Conservation (phyloP, 2,888 invertebrate species). For the Aromia moschata region DNA sequence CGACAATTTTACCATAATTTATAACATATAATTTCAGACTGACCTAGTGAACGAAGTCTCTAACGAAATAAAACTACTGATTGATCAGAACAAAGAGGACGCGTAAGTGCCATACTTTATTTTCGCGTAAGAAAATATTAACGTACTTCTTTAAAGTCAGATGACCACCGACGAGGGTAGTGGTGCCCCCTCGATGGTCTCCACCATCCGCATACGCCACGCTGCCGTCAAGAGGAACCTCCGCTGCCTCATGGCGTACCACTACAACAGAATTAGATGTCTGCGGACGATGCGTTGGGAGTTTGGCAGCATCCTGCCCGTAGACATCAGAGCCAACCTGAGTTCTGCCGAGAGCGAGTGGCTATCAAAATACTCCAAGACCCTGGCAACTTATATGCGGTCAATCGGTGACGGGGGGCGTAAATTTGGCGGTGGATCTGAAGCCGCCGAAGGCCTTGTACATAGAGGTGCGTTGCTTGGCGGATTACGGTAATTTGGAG, state of each 20-base stretch:
- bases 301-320: slow-evolving; percentile 90
- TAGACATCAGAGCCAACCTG: slow-evolving; percentile 81
- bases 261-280: slow-evolving; percentile 82
- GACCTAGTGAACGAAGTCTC: slow-evolving; percentile 83
- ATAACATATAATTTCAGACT: slow-evolving; percentile 68
- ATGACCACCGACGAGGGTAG: slow-evolving; percentile 35
- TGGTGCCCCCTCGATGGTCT: slow-evolving; percentile 61
- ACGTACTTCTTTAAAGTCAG: slow-evolving; percentile 24
- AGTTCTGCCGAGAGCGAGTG: slow-evolving; percentile 86
- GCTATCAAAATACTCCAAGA: slow-evolving; percentile 89
- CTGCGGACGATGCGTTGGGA: slow-evolving; percentile 94
- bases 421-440: slow-evolving; percentile 87
- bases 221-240: slow-evolving; percentile 88
- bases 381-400: slow-evolving; percentile 88
- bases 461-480: slow-evolving; percentile 89
- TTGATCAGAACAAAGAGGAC: slow-evolving; percentile 85
- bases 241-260: slow-evolving; percentile 85
- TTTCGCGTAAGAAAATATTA: no score
- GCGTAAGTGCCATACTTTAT: slow-evolving; percentile 77
- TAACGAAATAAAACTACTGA: slow-evolving; percentile 86
- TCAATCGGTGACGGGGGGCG: slow-evolving; percentile 82
- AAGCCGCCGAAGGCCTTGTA: slow-evolving; percentile 92
- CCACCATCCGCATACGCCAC: slow-evolving; percentile 85
- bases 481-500: slow-evolving; percentile 94
- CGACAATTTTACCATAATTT: slow-evolving; percentile 31